Base-by-base conservation (phyloP, 2,797 vertebrate species). In the Ceryle rudis region DNA sequence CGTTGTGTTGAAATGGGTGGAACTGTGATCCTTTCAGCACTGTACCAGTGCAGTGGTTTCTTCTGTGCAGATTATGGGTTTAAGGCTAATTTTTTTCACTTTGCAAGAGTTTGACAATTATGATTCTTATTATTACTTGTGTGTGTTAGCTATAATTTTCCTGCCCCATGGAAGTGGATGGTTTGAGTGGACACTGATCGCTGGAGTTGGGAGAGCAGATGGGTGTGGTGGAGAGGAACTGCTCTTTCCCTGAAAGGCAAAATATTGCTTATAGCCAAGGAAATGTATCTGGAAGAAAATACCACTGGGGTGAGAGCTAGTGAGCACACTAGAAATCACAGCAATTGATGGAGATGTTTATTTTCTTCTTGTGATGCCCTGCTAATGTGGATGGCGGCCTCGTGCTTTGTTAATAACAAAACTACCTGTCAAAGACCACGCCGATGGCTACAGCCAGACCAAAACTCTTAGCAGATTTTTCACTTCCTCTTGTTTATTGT, bases 401-500 rank as follows among this genome's bases (percentile, higher is more conserved):
- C n/a, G 44, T 72, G 74, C 31, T 51, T 71, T 3, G 0, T 37
- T 31, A 72, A 18, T 25, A 72, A 52, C 72, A 72, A 28, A 64
- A 33, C 22, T 49, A 65, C 83, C 71, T 92, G 72, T 87, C 47
- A 54, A 42, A 80, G 77, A 47, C 42, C 64, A 28, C 82, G 13
- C 39, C 0, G 10, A 73, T 18, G 29, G 74, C 88, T 19, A 15
- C 23, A 57, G 46, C 55, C 6, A 15, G 71, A 47, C 37, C 12
- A 64, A 86, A 81, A 55, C 62, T 81, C 14, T 16, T 75, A 70
- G 19, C 72, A 51, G 9, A 39, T 37, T 47, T 90, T 89, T 91
- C 65, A 18, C 81, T 93, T 96, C 96, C 95, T 93, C 62, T 94
- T 90, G 85, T 57, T 90, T 77, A n/a, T 51, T 95, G 96, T 96